Evolutionary conservation across 2,113 vertebrate genomes (phyloP).

Genomic region (Sprattus sprattus): DNA sequence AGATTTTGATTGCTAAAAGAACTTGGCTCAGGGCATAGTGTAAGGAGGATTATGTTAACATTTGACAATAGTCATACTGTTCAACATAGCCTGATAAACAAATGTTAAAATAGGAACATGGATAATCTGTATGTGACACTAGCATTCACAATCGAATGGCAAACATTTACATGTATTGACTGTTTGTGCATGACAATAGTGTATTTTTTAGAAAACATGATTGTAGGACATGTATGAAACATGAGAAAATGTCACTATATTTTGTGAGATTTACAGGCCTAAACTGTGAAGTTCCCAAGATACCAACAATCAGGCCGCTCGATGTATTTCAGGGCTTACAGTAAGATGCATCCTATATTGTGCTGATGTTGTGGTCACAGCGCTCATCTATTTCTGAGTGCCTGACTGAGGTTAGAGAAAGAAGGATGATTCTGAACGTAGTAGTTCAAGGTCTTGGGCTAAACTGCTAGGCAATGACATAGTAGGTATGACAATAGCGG

Average conservation of each 20-base stretch:
- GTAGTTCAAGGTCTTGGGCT: conserved; percentile 4
- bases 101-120: too few relatives aligned
- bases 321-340: conserved; percentile 1
- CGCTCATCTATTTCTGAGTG: not conserved
- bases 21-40: not conserved
- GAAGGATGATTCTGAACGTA: conserved; percentile 3
- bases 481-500: conserved; percentile 13
- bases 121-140: too few relatives aligned
- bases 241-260: conserved; percentile 11
- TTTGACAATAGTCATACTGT: not conserved
- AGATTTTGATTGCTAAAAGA: not conserved
- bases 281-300: not conserved
- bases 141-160: too few relatives aligned
- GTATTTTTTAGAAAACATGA: not conserved
- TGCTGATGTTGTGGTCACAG: conserved; percentile 19
- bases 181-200: not conserved
- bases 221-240: not conserved
- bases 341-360: conserved; percentile 19
- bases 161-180: not conserved
- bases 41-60: not conserved
- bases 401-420: conserved; percentile 14
- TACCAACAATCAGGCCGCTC: not conserved
- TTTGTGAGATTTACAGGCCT: conserved; percentile 27
- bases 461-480: conserved; percentile 13
- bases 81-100: too few relatives aligned